Base-by-base conservation (phyloP, 2,888 invertebrate species). In the Rhabditoides inermis region DNA sequence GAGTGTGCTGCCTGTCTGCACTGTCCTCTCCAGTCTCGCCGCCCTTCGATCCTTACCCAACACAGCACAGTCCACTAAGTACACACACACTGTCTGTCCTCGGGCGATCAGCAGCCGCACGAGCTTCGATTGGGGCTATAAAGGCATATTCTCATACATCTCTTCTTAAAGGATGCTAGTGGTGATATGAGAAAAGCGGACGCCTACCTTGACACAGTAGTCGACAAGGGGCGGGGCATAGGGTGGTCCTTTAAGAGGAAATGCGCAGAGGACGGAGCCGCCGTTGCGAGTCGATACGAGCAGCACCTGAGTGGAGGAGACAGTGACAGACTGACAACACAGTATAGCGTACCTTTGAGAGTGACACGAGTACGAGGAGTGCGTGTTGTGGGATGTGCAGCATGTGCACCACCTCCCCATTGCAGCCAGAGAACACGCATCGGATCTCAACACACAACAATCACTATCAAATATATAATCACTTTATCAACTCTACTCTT, bases 361-460 rank as follows among this genome's bases (percentile, higher is more conserved):
- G 61, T 3, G 72, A 66, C 2, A 67, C 56, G 18, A 73, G 62
- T 20, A 70, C 55, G 10, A 75, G 57, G 26, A 73, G 53, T 18
- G 56, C 45, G 7, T 62, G 53, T 6, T 61, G 60, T 4, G 63
- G 51, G 18, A 62, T 42, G 23, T 57, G 41, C 1, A 50, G 50
- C 49, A 74, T 56, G 10, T 63, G 48, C 25, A 75, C 68, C 2
- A 68, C 67, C 82, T 98, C 98, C 0, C 98, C 98, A 51, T 91
- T 84, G 50, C 80, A 81, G 56, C 95, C 95, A 32, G 94, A 92
- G 79, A 98, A 98, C 18, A 98, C 81, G 77, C 95, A 94, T 49
- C 88, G 86, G 0, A 90, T 87, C 57, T 88, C 86, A 77, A 88
- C 88, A 30, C 41, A 25, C 2, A 2, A 39, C 10, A 46, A 23